phyloP scores from a whole-genome alignment of 2,797 vertebrate species.

The Sebastes vulpes region DNA sequence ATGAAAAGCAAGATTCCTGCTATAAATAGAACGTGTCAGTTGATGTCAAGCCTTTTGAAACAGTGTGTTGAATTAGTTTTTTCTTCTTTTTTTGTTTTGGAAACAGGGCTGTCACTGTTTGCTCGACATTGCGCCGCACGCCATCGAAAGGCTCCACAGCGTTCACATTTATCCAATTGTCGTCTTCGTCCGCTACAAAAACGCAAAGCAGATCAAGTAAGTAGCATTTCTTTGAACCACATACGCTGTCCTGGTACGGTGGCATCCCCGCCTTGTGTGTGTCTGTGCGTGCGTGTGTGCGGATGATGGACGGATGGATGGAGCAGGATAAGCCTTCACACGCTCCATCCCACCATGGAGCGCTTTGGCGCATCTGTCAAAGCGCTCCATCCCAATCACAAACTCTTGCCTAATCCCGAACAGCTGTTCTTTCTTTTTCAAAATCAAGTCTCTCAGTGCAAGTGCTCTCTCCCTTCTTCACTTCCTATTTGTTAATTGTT shows the following conservation, averaged over 20 bases:
- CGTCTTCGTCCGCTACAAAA: conserved; percentile 98
- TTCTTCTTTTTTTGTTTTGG: not conserved
- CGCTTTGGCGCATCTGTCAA: conserved; percentile 23
- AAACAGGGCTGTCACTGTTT: conserved; percentile 95
- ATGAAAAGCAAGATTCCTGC: not conserved
- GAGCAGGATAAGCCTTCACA: conserved; percentile 46
- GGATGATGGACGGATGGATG: conserved; percentile 6
- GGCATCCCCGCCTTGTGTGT: not conserved
- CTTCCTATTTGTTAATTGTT: not conserved
- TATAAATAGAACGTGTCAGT: not conserved
- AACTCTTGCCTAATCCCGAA: conserved; percentile 53
- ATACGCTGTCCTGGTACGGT: not conserved
- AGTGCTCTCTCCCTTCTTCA: not conserved
- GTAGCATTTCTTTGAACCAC: conserved; percentile 60
- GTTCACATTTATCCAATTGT: conserved; percentile 98
- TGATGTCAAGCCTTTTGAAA: not conserved
- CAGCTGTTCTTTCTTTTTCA: conserved; percentile 33
- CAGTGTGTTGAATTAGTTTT: not conserved
- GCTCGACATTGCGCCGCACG: conserved; percentile 95
- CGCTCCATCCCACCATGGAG: conserved; percentile 31
- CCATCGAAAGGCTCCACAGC: conserved; percentile 96
- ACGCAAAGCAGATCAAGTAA: conserved; percentile 98
- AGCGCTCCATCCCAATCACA: conserved; percentile 9
- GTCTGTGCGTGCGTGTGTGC: not conserved
- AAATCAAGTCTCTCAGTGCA: conserved; percentile 10